Evolutionary conservation across 2,113 vertebrate species (phyloP).

Genomic region (Pterocles burchelli): DNA sequence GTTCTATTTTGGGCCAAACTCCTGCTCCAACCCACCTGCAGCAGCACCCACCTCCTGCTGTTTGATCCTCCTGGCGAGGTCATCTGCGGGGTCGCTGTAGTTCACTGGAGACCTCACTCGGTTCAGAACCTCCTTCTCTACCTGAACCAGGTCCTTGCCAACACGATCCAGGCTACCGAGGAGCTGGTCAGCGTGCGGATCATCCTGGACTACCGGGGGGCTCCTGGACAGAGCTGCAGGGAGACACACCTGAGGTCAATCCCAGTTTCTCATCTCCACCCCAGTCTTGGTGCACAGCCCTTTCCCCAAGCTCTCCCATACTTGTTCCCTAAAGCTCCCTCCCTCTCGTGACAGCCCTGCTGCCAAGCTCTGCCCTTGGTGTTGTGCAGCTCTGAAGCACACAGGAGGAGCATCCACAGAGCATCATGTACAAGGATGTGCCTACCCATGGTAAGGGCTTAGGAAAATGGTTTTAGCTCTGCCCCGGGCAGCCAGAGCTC

Average conservation of each 20-base stretch:
- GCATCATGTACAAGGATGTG: no score
- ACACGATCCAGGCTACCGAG: slow-evolving; percentile 77
- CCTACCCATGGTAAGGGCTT: background rate
- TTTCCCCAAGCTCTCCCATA: background rate
- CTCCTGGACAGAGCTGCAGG: slow-evolving; percentile 18
- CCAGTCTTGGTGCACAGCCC: background rate
- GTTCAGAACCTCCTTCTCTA: slow-evolving; percentile 78
- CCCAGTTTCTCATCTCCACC: background rate
- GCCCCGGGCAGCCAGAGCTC: background rate
- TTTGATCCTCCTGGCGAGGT: slow-evolving; percentile 80
- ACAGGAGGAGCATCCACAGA: background rate
- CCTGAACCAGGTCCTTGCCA: slow-evolving; percentile 74
- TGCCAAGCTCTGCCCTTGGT: background rate
- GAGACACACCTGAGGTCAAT: background rate
- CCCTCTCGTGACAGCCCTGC: background rate
- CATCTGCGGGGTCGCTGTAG: slow-evolving; percentile 75
- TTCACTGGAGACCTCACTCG: slow-evolving; percentile 81
- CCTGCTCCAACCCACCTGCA: background rate
- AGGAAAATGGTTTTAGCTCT: background rate
- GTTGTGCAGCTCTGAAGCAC: background rate
- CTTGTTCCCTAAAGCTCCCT: background rate
- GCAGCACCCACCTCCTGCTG: slow-evolving; percentile 82
- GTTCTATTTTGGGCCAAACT: background rate
- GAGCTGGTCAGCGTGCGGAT: slow-evolving; percentile 74
- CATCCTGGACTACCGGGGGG: slow-evolving; percentile 44